These are phyloP conservation scores for Emys orbicularis DNA, from an alignment of 2,797 vertebrate genomes.

Conservation along the genomic window DNA sequence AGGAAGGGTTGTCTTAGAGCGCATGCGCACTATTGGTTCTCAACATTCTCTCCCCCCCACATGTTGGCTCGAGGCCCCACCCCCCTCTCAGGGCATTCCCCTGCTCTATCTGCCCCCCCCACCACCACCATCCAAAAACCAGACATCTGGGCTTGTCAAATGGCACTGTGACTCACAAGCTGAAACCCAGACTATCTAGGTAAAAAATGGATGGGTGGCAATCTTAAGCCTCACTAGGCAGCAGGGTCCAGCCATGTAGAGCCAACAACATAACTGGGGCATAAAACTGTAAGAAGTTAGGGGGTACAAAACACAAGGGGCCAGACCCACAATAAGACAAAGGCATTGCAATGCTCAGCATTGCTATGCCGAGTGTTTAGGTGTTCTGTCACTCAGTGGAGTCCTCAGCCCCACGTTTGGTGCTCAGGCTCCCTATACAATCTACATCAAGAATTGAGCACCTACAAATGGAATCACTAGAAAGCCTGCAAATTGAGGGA, in stretches of 20 bases:
- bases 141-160: no score
- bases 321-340: not conserved
- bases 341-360: not conserved
- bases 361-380: not conserved
- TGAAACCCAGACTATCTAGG: no score
- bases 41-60: fast-evolving
- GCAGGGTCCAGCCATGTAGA: not conserved
- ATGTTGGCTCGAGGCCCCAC: not conserved
- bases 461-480: not conserved
- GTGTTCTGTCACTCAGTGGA: not conserved
- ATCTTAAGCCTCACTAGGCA: not conserved
- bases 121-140: no score
- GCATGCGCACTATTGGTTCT: not conserved
- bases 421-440: not conserved
- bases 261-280: not conserved
- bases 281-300: not conserved
- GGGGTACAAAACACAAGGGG: not conserved
- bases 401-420: not conserved
- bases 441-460: not conserved
- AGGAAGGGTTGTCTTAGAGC: not conserved
- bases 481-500: not conserved
- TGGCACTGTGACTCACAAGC: no score
- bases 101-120: no score
- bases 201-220: no score
- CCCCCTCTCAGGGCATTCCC: no score